Conservation (phyloP, 1,140 invertebrate species). For the Paraescarpia echinospica region DNA sequence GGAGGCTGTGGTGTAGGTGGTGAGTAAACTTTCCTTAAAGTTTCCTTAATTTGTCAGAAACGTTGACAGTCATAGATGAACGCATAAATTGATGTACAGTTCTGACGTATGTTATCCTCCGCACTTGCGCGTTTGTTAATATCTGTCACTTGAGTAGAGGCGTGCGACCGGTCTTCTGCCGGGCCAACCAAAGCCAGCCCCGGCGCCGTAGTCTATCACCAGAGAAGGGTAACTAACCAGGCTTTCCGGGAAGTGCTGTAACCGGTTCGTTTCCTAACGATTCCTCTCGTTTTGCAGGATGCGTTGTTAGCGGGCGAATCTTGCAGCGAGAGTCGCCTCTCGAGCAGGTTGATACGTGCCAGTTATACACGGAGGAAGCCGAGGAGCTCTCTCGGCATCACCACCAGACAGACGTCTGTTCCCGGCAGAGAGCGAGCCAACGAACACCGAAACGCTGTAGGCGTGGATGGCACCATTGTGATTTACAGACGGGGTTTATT, state of each 20-base stretch:
- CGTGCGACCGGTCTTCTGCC: not conserved
- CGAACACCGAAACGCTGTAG: not conserved
- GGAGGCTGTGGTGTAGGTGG: not conserved
- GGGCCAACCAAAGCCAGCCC: not conserved
- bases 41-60: not conserved
- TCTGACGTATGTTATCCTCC: not conserved
- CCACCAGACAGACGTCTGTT: not conserved
- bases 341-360: not conserved
- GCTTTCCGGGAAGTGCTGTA: not conserved
- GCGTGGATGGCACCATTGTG: not conserved
- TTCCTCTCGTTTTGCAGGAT: constrained; percentile 4
- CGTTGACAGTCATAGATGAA: not conserved
- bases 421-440: not conserved
- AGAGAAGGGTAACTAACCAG: not conserved
- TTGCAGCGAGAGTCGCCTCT: not conserved
- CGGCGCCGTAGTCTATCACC: not conserved
- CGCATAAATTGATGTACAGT: not conserved
- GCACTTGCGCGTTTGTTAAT: not conserved
- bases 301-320: not conserved
- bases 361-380: not conserved
- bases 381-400: not conserved
- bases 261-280: not conserved
- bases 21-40: not conserved
- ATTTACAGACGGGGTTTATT: not conserved
- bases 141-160: not conserved